phyloP scores from a whole-genome alignment of 2,797 vertebrate species.

The Echeneis naucrates region DNA sequence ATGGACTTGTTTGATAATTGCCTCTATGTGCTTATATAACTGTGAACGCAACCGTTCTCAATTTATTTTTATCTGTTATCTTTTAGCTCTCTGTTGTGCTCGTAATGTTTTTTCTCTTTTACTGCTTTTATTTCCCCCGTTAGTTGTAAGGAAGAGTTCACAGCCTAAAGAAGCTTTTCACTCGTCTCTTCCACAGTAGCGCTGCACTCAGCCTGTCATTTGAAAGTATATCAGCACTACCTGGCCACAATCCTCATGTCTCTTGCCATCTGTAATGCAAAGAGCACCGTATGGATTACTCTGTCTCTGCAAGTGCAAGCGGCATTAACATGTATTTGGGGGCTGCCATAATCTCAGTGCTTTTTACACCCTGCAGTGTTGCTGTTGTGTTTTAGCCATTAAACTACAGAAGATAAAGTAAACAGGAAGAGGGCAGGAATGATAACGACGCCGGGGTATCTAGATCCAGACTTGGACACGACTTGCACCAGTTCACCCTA shows the following conservation, averaged over 20 bases:
- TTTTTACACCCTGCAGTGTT: conserved; percentile 10
- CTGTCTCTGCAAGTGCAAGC: not conserved
- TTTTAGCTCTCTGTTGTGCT: not conserved
- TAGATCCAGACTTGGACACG: not conserved
- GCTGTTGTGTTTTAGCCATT: not conserved
- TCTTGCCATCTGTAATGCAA: conserved; percentile 21
- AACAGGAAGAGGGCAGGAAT: not conserved
- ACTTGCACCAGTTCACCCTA: not conserved
- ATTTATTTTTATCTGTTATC: not conserved
- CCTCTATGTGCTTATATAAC: not conserved
- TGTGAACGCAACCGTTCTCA: not conserved
- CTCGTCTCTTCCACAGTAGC: not conserved
- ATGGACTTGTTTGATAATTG: not conserved
- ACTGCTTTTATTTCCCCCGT: conserved; percentile 40
- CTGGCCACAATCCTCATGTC: conserved; percentile 2
- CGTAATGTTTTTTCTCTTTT: not conserved
- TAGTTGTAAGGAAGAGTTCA: conserved; percentile 10
- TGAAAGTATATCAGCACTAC: conserved; percentile 8
- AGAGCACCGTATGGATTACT: conserved; percentile 39
- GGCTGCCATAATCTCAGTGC: conserved; percentile 7
- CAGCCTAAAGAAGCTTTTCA: not conserved
- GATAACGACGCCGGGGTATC: not conserved
- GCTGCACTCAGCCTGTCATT: conserved; percentile 7
- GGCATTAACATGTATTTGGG: conserved; percentile 26
- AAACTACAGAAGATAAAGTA: not conserved